A percentile compares a stretch with the other conserved stretches of the same genome.
Conservation (phyloP, 2,888 invertebrate species). For the Steinernema carpocapsae region DNA sequence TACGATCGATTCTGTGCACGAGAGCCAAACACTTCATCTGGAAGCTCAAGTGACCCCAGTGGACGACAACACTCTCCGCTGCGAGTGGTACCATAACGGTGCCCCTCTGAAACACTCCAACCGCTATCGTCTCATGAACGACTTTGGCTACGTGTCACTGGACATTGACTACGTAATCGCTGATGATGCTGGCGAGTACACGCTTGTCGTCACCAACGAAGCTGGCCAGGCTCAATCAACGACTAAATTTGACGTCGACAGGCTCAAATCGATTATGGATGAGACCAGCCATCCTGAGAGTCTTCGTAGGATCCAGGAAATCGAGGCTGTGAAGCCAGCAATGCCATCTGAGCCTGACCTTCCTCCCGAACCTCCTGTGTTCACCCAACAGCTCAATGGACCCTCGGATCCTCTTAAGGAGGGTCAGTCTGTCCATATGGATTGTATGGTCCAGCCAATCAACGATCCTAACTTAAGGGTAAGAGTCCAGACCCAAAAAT, state of each 20-base stretch:
- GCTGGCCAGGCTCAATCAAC: constrained; percentile 85
- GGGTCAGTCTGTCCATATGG: constrained; percentile 70
- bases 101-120: constrained; percentile 79
- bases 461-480: constrained; percentile 90
- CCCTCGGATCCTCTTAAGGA: constrained; percentile 79
- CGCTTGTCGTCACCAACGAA: constrained; percentile 59
- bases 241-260: constrained; percentile 77
- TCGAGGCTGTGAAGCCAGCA: constrained; percentile 65
- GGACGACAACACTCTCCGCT: constrained; percentile 72
- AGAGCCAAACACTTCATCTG: constrained; percentile 86
- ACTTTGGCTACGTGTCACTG: constrained; percentile 94
- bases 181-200: constrained; percentile 84
- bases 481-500: constrained; percentile 67
- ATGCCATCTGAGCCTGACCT: constrained; percentile 57
- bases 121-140: constrained; percentile 92
- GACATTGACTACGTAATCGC: constrained; percentile 95
- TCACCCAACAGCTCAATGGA: constrained; percentile 86
- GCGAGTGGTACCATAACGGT: constrained; percentile 80
- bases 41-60: constrained; percentile 93
- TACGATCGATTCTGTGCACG: constrained; percentile 81
- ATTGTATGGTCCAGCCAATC: constrained; percentile 89
- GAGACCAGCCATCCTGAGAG: constrained; percentile 93
- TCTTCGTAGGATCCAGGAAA: constrained; percentile 78
- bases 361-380: constrained; percentile 75
- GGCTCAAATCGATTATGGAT: constrained; percentile 72